phyloP scores from a whole-genome alignment of 2,888 invertebrate genomes.

The Chirona hameri region DNA sequence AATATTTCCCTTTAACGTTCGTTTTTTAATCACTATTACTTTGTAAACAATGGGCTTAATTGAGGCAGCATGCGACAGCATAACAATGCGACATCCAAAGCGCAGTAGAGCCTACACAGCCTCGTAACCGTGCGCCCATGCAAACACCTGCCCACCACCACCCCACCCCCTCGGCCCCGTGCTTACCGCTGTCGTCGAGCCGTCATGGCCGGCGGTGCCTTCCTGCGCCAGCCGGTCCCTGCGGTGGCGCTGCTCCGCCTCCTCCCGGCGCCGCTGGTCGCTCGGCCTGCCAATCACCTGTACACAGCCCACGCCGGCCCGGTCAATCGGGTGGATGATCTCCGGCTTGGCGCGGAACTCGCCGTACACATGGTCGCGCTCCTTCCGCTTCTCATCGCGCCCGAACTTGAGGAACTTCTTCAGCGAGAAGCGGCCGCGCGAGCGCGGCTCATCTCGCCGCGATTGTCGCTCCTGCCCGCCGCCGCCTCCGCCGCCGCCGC shows the following conservation, averaged over 20 bases:
- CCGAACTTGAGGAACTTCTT: conserved; percentile 41
- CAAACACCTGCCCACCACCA: too few relatives aligned
- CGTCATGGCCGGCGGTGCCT: neutral
- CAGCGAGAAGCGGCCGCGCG: conserved; percentile 62
- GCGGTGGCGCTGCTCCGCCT: conserved; percentile 23
- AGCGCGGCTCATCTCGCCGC: conserved; percentile 41
- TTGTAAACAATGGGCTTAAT: too few relatives aligned
- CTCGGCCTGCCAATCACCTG: conserved; percentile 57
- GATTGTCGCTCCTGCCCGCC: conserved; percentile 13
- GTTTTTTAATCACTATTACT: too few relatives aligned
- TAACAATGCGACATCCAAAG: too few relatives aligned
- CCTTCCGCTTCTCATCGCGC: conserved; percentile 61
- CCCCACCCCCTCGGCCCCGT: too few relatives aligned
- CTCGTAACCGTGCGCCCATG: too few relatives aligned
- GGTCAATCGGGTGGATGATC: conserved; percentile 82
- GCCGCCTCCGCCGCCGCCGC: conserved; percentile 26
- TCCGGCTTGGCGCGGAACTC: conserved; percentile 62
- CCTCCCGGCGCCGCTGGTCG: conserved; percentile 14
- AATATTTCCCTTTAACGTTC: too few relatives aligned
- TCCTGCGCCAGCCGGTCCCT: neutral
- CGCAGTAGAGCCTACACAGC: too few relatives aligned
- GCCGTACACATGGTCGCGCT: conserved; percentile 33
- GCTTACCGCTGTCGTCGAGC: too few relatives aligned
- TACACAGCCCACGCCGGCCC: conserved; percentile 76
- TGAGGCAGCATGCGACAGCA: too few relatives aligned